These are phyloP conservation scores for Montipora foliosa DNA, from an alignment of 64 coral and sea anemone genomes.

Conservation along the genomic window DNA sequence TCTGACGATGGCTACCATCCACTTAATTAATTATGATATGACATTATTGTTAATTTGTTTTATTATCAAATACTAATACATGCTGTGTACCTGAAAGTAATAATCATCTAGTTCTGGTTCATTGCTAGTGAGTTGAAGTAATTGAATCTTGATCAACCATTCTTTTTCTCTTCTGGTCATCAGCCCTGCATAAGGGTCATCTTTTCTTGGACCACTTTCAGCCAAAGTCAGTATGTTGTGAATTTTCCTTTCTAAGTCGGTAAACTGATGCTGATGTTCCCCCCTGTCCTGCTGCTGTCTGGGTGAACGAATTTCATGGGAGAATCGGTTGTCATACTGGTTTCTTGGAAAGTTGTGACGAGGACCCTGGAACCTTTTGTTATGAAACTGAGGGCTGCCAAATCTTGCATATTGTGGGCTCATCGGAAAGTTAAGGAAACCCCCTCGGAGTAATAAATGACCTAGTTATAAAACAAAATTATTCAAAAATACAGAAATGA, in stretches of 20 bases:
- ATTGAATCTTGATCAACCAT: slow-evolving; percentile 98
- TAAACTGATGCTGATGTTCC: slow-evolving; percentile 76
- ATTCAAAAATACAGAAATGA: too few relatives aligned
- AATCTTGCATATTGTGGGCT: slow-evolving; percentile 73
- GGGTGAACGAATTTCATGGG: slow-evolving; percentile 29
- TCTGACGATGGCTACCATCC: too few relatives aligned
- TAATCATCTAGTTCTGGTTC: slow-evolving; percentile 96
- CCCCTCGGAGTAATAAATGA: slow-evolving; percentile 71
- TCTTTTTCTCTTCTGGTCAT: slow-evolving; percentile 97
- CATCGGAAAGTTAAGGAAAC: slow-evolving; percentile 44
- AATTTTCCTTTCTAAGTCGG: slow-evolving; percentile 88
- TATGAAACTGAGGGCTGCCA: slow-evolving; percentile 80
- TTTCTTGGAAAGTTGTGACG: slow-evolving; percentile 52
- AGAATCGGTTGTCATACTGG: slow-evolving; percentile 69
- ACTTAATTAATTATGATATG: too few relatives aligned
- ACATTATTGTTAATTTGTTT: too few relatives aligned
- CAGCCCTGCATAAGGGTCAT: slow-evolving; percentile 83
- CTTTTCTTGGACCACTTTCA: slow-evolving; percentile 60
- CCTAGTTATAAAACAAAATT: slow-evolving; percentile 30
- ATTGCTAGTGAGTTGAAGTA: slow-evolving; percentile 91
- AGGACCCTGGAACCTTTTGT: slow-evolving; percentile 49
- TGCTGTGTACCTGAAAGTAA: slow-evolving; percentile 89
- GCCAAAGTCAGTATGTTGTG: slow-evolving; percentile 71
- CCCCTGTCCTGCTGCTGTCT: slow-evolving; percentile 52
- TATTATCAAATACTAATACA: background rate